A percentile compares a stretch with the other conserved stretches of the same genome.
phyloP scores from a whole-genome alignment of 2,888 invertebrate genomes.

The Zeuzera pyrina region DNA sequence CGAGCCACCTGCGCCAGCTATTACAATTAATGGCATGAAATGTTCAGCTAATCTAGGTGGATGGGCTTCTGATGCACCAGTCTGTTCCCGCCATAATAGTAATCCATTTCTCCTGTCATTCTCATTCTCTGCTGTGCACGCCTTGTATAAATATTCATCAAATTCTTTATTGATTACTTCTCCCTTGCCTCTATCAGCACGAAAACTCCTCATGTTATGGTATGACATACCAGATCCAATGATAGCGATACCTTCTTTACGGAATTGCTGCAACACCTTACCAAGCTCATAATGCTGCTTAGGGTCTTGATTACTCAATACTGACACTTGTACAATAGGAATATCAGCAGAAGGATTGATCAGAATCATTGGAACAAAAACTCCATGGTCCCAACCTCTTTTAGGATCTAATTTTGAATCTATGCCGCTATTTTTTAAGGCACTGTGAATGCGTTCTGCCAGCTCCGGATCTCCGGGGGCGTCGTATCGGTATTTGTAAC shows the following conservation, averaged over 20 bases:
- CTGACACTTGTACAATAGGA: conserved; percentile 58
- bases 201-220: conserved; percentile 61
- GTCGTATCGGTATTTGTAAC: conserved; percentile 55
- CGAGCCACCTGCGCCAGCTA: conserved; percentile 54
- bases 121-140: conserved; percentile 43
- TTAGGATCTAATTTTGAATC: conserved; percentile 45
- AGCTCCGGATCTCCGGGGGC: conserved; percentile 53
- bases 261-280: conserved; percentile 38
- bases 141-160: conserved; percentile 48
- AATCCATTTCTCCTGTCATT: conserved; percentile 33
- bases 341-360: conserved; percentile 56
- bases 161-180: conserved; percentile 49
- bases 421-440: conserved; percentile 42
- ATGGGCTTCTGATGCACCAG: conserved; percentile 50
- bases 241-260: conserved; percentile 55
- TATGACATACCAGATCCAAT: conserved; percentile 64
- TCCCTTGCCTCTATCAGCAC: conserved; percentile 22
- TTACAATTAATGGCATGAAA: conserved; percentile 57
- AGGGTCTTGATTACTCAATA: conserved; percentile 44
- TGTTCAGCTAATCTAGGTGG: conserved; percentile 54
- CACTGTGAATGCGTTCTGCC: conserved; percentile 40
- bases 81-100: conserved; percentile 41
- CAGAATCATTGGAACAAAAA: conserved; percentile 64
- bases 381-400: conserved; percentile 67
- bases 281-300: conserved; percentile 53